A percentile compares a stretch with the other conserved stretches of the same genome.
Evolutionary conservation across 2,888 invertebrate genomes (phyloP).

Genomic region (Hirtodrosophila duncani): DNA sequence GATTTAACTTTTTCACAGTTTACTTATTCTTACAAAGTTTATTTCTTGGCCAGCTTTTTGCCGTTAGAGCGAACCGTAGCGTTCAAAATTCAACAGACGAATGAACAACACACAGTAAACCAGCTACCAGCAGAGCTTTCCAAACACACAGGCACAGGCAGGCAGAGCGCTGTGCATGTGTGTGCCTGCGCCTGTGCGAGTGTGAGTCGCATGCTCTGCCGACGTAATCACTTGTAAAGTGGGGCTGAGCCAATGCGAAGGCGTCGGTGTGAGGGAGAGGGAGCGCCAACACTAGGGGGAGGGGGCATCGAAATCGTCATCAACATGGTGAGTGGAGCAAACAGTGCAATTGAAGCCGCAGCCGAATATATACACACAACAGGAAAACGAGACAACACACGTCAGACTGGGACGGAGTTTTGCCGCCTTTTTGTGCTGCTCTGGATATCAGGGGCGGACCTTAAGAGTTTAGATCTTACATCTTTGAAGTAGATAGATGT

Average conservation of each 20-base stretch:
- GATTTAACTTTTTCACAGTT: constrained; percentile 27
- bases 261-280: constrained; percentile 10
- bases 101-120: constrained; percentile 72
- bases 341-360: constrained; percentile 42
- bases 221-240: constrained; percentile 68
- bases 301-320: constrained; percentile 42
- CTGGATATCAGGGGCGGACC: no score
- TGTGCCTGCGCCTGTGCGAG: constrained; percentile 25
- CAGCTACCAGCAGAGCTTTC: constrained; percentile 60
- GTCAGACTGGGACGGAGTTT: no score
- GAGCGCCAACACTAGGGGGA: constrained; percentile 4
- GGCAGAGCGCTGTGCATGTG: constrained; percentile 6
- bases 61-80: constrained; percentile 67
- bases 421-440: no score
- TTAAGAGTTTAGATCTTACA: no score
- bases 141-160: constrained; percentile 16
- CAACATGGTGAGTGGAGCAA: constrained; percentile 41
- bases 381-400: no score
- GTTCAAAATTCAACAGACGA: constrained; percentile 78
- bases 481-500: no score
- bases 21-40: constrained; percentile 21
- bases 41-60: constrained; percentile 26
- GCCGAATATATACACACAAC: constrained; percentile 17
- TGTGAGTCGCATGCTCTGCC: constrained; percentile 50
- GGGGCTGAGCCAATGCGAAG: no score